phyloP scores from a whole-genome alignment of 2,113 vertebrate species.

The Pelusios castaneus region DNA sequence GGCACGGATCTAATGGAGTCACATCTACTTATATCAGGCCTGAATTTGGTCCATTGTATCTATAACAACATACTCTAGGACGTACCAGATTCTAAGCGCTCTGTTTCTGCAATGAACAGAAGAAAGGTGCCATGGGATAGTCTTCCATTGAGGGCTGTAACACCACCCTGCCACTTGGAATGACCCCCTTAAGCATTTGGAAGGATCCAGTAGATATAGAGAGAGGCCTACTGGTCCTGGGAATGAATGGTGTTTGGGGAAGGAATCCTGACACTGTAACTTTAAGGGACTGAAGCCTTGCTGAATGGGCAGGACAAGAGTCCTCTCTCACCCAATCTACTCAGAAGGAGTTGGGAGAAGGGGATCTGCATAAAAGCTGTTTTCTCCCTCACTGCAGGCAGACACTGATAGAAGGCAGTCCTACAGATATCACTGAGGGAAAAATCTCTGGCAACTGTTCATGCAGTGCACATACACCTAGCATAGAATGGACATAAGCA shows the following conservation, averaged over 20 bases:
- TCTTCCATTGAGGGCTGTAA: not conserved
- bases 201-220: not conserved
- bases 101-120: fast-evolving
- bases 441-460: too few relatives aligned
- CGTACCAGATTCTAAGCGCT: not conserved
- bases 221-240: not conserved
- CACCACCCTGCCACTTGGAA: not conserved
- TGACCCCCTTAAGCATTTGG: not conserved
- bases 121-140: not conserved
- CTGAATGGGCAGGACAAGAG: not conserved
- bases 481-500: too few relatives aligned
- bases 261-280: not conserved
- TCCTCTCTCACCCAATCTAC: not conserved
- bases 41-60: not conserved
- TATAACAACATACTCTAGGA: not conserved
- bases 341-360: not conserved
- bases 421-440: too few relatives aligned
- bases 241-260: not conserved
- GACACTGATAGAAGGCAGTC: not conserved
- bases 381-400: not conserved
- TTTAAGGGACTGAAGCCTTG: not conserved
- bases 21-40: not conserved
- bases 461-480: too few relatives aligned
- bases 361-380: not conserved
- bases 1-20: not conserved